Evolutionary conservation across 2,113 vertebrate genomes (phyloP), one percentile per base, ranked within the genome.

Genomic region (Vulpes ferrilata): DNA sequence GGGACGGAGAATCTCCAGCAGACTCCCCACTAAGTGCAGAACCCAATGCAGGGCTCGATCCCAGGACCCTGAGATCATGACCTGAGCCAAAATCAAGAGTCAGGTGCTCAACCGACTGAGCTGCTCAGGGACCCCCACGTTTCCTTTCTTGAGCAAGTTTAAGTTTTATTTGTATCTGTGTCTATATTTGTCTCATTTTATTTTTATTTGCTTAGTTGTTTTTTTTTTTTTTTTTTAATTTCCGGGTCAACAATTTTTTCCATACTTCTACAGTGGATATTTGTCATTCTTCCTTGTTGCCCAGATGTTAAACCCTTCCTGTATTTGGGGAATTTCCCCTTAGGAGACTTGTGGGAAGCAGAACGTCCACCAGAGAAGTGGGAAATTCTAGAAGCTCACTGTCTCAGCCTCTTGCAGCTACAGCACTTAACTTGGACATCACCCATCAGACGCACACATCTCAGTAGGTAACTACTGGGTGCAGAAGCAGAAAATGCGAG

Each of bases 241-340:
- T 91, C 38, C 0, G 0, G 23, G 8, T 60, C 82, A 90, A 43
- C 10, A 43, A 9, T 51, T 89, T 64, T 89, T 94, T 16, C 69
- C 65, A 20, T 13, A 25, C 11, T 16, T 15, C 23, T 48, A 48
- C 1, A 5, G 27, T 48, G 3, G 35, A 17, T 65, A 30, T 92
- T 51, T 64, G 62, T 83, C 83, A 88, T 84, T 88, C 38, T 88
- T 82, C 79, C 62, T 80, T n/a, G 20, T 25, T 82, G 51, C 43
- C 32, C 67, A 69, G 69, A 78, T 91, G 16, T 27, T 64, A 65
- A 94, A 23, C 3, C 48, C 55, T 86, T 20, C 53, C 48, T 95
- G 16, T 79, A n/a, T 53, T 13, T 27, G 83, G 13, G 51, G 71
- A 92, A 55, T 35, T 25, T 8, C 62, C 38, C 93, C 25, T 60